Evolutionary conservation across 2,113 vertebrate species (phyloP).

Genomic region (Stercorarius parasiticus): DNA sequence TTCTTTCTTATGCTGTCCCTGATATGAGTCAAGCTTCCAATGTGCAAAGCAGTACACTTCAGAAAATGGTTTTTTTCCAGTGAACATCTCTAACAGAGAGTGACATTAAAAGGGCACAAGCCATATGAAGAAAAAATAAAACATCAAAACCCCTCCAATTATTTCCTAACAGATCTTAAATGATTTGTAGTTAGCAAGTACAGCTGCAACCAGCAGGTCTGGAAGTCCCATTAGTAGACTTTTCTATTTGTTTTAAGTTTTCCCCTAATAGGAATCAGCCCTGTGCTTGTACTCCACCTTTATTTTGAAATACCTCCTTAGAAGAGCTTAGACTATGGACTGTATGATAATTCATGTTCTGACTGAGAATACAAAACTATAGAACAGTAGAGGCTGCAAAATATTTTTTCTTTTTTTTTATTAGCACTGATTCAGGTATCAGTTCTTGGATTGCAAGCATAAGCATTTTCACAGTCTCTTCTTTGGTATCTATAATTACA

Average conservation of each 20-base stretch:
- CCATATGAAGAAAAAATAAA: not conserved
- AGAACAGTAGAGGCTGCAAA: not conserved
- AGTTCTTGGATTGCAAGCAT: not conserved
- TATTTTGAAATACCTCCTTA: not conserved
- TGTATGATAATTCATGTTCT: not conserved
- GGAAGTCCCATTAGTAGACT: not conserved
- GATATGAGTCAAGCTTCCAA: not conserved
- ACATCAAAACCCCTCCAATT: fast-evolving
- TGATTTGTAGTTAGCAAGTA: not conserved
- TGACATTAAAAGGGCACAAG: not conserved
- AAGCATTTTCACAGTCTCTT: not conserved
- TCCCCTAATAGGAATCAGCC: not conserved
- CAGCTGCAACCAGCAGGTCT: not conserved
- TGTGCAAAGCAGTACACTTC: not conserved
- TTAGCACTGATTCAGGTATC: not conserved
- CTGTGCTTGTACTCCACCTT: not conserved
- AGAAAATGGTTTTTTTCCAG: not conserved
- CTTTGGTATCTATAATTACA: not conserved
- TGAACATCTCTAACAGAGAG: not conserved
- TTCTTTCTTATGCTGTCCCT: not conserved
- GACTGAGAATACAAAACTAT: not conserved
- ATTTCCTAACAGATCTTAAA: not conserved
- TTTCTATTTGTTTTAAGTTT: not conserved
- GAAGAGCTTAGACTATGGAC: not conserved
- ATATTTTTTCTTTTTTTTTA: not conserved